Conservation (phyloP, 1,140 invertebrate genomes). For the Trissolcus basalis region DNA sequence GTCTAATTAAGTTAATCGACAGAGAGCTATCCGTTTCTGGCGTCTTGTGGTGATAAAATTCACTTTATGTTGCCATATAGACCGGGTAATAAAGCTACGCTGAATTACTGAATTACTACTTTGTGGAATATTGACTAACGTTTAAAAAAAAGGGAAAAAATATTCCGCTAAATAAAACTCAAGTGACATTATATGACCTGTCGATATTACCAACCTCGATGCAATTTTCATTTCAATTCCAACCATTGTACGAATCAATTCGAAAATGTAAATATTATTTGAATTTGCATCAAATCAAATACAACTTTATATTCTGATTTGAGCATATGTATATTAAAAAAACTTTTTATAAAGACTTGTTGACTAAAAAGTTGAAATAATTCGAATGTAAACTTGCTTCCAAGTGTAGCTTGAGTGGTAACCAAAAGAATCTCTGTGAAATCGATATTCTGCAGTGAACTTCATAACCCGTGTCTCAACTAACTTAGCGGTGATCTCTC, state of each 20-base stretch:
- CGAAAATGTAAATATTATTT: no score
- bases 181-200: slow-evolving; percentile 5
- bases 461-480: slow-evolving; percentile 31
- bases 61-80: slow-evolving; percentile 61
- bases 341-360: no score
- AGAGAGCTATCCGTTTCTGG: slow-evolving; percentile 62
- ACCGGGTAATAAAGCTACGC: slow-evolving; percentile 55
- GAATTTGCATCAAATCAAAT: no score
- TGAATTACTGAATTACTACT: slow-evolving; percentile 61
- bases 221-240: no score
- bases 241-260: no score
- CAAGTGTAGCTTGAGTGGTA: slow-evolving; percentile 30
- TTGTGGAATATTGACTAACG: slow-evolving; percentile 56
- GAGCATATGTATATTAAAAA: no score
- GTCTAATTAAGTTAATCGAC: slow-evolving; percentile 74
- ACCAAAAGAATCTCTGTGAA: slow-evolving; percentile 22
- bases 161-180: slow-evolving; percentile 18
- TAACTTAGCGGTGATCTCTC: slow-evolving; percentile 13
- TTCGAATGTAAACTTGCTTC: slow-evolving; percentile 14
- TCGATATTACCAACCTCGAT: no score
- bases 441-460: slow-evolving; percentile 19
- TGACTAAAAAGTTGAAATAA: slow-evolving; percentile 12
- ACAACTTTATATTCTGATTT: no score
- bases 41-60: slow-evolving; percentile 65
- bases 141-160: slow-evolving; percentile 31